Conservation (phyloP, 2,888 invertebrate species). For the Enchytraeus crypticus region DNA sequence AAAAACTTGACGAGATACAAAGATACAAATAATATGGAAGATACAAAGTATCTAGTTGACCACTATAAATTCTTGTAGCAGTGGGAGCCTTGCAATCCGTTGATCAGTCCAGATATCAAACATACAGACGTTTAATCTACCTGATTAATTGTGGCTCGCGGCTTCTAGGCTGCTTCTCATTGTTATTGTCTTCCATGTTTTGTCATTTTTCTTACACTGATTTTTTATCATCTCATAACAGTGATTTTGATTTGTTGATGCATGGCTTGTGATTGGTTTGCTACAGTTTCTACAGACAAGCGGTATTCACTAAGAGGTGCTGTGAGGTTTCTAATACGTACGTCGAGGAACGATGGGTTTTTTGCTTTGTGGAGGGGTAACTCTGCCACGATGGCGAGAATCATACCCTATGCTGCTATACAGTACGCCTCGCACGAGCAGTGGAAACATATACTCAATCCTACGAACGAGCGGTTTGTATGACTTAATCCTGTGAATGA, state of each 20-base stretch:
- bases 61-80: too few species aligned
- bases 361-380: slow-evolving; percentile 90
- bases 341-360: slow-evolving; percentile 69
- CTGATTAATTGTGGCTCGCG: too few species aligned
- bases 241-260: neutral
- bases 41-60: too few species aligned
- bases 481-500: too few species aligned
- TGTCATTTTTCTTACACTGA: neutral
- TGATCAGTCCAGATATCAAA: too few species aligned
- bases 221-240: neutral
- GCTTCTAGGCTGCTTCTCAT: too few species aligned
- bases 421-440: slow-evolving; percentile 97
- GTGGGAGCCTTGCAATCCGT: too few species aligned
- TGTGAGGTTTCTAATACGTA: slow-evolving; percentile 51
- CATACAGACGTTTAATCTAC: too few species aligned
- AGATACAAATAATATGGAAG: too few species aligned
- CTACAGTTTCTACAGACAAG: slow-evolving; percentile 40
- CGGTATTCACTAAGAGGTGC: slow-evolving; percentile 51
- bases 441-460: slow-evolving; percentile 68
- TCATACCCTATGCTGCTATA: slow-evolving; percentile 91
- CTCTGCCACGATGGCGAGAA: slow-evolving; percentile 93
- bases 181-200: neutral
- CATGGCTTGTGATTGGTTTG: neutral
- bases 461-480: neutral
- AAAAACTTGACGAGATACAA: too few species aligned